phyloP scores from a whole-genome alignment of 2,888 invertebrate species.

The Heteropelma amictum region DNA sequence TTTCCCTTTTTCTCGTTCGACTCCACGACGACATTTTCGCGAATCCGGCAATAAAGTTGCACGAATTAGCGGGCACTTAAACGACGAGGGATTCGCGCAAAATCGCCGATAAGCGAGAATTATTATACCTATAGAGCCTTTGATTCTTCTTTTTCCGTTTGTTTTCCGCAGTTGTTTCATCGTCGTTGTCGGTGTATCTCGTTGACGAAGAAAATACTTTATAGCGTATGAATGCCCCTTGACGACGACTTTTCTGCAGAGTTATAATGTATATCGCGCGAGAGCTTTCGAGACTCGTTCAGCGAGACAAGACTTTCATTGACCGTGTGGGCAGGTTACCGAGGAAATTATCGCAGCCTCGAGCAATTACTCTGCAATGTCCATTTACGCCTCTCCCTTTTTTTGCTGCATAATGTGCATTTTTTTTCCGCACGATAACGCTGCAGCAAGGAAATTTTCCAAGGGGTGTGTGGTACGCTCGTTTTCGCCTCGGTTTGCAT shows the following conservation, averaged over 20 bases:
- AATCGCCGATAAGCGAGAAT: conserved; percentile 48
- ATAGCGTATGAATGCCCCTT: conserved; percentile 26
- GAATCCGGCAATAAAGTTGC: conserved; percentile 52
- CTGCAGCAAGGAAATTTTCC: conserved; percentile 9
- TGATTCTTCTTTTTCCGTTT: conserved; percentile 4
- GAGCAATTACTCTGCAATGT: conserved; percentile 52
- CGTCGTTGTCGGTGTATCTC: conserved; percentile 13
- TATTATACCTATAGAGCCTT: conserved; percentile 29
- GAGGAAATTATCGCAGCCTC: conserved; percentile 54
- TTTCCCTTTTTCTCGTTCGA: conserved; percentile 1
- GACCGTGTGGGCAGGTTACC: conserved; percentile 54
- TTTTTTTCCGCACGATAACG: conserved; percentile 2
- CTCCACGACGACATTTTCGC: conserved; percentile 30
- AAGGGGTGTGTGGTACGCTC: neutral
- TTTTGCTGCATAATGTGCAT: conserved; percentile 35
- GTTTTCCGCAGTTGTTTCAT: neutral
- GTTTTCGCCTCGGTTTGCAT: neutral
- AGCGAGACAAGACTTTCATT: conserved; percentile 42
- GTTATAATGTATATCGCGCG: conserved; percentile 11
- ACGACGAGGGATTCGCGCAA: conserved; percentile 30
- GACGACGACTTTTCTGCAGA: neutral
- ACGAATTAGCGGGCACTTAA: conserved; percentile 57
- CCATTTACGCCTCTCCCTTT: conserved; percentile 40
- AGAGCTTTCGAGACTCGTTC: conserved; percentile 10
- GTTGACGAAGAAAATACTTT: conserved; percentile 30